Conservation (phyloP, 2,797 vertebrate genomes). For the Spinibarbus caldwelli region DNA sequence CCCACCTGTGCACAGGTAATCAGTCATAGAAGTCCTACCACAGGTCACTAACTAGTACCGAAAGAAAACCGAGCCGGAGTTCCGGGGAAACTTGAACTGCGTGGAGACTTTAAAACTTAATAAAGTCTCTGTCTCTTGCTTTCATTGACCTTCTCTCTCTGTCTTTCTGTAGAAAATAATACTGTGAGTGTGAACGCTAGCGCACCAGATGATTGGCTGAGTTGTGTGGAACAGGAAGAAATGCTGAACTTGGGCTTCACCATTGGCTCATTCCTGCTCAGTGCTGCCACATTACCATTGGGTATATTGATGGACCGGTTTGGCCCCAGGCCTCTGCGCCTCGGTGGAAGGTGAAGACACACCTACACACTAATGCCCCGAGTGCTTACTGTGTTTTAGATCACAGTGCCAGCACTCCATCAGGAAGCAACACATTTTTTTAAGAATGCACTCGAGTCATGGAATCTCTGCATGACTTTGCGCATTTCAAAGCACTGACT, state of each 20-base stretch:
- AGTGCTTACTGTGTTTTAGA: neutral
- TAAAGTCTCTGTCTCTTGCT: slow-evolving; percentile 4
- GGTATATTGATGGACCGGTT: slow-evolving; percentile 83
- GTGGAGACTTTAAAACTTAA: slow-evolving; percentile 47
- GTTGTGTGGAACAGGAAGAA: slow-evolving; percentile 86
- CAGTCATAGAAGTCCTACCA: neutral
- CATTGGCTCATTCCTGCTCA: slow-evolving; percentile 90
- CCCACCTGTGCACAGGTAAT: slow-evolving; percentile 84
- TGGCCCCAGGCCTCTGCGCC: slow-evolving; percentile 86
- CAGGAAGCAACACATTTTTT: too few species aligned
- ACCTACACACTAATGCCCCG: slow-evolving; percentile 1
- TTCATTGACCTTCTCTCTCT: neutral
- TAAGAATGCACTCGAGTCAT: neutral
- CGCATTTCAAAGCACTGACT: neutral
- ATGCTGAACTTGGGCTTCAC: slow-evolving; percentile 92
- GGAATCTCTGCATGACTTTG: neutral
- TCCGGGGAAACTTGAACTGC: slow-evolving; percentile 28
- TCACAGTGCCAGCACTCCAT: neutral
- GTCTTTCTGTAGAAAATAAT: slow-evolving; percentile 68
- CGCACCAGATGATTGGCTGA: slow-evolving; percentile 64
- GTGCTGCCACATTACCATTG: slow-evolving; percentile 87
- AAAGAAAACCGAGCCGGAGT: slow-evolving; percentile 24
- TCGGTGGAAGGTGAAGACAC: slow-evolving; percentile 83
- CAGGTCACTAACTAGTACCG: neutral
- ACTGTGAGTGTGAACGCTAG: slow-evolving; percentile 55